Evolutionary conservation across 2,888 invertebrate genomes (phyloP).

Genomic region (Psococerastis gibbosa): DNA sequence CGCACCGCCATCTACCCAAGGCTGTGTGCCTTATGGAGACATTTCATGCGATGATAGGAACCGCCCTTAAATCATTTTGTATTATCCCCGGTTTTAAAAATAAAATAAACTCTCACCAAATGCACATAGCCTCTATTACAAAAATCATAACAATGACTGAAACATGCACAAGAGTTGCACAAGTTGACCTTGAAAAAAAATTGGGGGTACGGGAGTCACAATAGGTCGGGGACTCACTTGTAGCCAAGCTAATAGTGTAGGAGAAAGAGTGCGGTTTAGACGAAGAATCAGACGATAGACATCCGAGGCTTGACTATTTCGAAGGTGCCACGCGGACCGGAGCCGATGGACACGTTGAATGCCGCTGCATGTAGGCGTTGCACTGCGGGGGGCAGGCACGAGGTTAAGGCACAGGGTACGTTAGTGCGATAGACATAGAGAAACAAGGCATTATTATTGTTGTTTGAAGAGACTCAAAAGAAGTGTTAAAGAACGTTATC

Average conservation of each 20-base stretch:
- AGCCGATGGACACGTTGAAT: constrained; percentile 5
- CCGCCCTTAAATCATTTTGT: no score
- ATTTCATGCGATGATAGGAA: no score
- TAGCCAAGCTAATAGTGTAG: constrained; percentile 1
- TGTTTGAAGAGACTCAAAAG: no score
- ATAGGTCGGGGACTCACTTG: constrained; percentile 2
- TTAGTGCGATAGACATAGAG: background rate
- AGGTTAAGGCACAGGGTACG: constrained; percentile 12
- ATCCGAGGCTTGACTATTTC: background rate
- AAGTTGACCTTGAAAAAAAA: no score
- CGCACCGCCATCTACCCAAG: no score
- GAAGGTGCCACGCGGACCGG: constrained; percentile 4
- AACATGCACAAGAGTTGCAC: no score
- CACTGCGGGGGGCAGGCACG: constrained; percentile 11
- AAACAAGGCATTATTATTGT: constrained; percentile 12
- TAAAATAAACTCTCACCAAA: no score
- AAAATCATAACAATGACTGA: no score
- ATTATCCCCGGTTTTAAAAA: no score
- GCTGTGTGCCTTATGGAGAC: no score
- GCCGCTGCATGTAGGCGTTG: background rate
- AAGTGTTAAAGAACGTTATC: no score
- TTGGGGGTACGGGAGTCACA: constrained; percentile 1
- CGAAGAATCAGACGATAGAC: background rate
- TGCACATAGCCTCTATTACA: no score
- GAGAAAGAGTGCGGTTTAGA: background rate